Evolutionary conservation across 1,140 invertebrate species (phyloP).

Genomic region (Ptiloglossa arizonensis): DNA sequence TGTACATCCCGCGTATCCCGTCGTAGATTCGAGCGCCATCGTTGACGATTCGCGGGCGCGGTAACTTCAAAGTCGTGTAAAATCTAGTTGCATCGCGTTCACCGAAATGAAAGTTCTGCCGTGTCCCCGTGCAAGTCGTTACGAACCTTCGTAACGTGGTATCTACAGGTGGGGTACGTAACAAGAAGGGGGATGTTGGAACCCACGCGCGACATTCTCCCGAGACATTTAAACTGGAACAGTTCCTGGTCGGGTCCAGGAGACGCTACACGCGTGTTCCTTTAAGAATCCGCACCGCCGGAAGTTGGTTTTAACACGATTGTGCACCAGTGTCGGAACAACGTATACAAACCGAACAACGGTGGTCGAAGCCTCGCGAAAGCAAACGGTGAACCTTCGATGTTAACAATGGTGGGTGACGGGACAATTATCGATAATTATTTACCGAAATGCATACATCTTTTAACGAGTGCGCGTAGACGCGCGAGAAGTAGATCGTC

Average conservation of each 20-base stretch:
- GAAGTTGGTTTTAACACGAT: neutral
- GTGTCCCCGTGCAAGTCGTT: conserved; percentile 54
- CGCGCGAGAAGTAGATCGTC: neutral
- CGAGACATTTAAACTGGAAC: conserved; percentile 70
- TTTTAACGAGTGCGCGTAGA: no score
- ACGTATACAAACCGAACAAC: neutral
- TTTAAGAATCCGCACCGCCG: neutral
- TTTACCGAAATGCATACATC: neutral
- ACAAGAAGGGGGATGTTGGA: conserved; percentile 70
- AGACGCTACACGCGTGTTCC: conserved; percentile 41
- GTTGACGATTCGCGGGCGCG: conserved; percentile 23
- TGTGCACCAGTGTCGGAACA: neutral
- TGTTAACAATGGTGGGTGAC: conserved; percentile 52
- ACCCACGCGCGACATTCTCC: conserved; percentile 72
- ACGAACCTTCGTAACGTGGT: conserved; percentile 40
- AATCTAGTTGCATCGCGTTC: conserved; percentile 29
- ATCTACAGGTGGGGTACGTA: conserved; percentile 69
- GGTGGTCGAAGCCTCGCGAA: neutral
- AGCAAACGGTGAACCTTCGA: neutral
- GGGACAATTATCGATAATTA: neutral
- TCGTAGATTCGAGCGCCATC: neutral
- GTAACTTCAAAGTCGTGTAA: conserved; percentile 20
- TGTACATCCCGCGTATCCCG: neutral
- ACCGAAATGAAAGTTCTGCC: conserved; percentile 64
- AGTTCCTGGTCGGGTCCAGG: conserved; percentile 67